phyloP scores from a whole-genome alignment of 1,140 invertebrate genomes.

The Micrasema longulum region DNA sequence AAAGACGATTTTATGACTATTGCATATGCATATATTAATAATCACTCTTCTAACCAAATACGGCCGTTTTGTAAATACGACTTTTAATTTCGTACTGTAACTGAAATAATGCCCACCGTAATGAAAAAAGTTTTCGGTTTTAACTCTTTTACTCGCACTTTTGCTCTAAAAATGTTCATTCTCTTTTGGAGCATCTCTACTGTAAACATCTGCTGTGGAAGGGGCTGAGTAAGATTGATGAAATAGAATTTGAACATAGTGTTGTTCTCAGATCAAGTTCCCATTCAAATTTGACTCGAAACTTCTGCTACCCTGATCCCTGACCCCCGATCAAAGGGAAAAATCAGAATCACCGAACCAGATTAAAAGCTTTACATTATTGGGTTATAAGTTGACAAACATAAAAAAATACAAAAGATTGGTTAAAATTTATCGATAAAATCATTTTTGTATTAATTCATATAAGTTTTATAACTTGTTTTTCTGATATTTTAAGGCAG shows the following conservation, averaged over 20 bases:
- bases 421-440: too few species aligned
- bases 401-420: too few species aligned
- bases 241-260: conserved; percentile 13
- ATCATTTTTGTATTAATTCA: too few species aligned
- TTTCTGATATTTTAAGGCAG: too few species aligned
- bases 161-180: not conserved
- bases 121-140: conserved; percentile 25
- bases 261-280: conserved; percentile 4
- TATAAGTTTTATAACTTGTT: too few species aligned
- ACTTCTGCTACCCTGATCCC: conserved; percentile 9
- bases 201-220: conserved; percentile 17
- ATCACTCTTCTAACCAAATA: too few species aligned
- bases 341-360: not conserved
- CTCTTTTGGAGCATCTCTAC: conserved; percentile 9
- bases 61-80: too few species aligned
- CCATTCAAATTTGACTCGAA: not conserved
- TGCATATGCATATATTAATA: too few species aligned
- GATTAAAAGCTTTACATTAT: too few species aligned
- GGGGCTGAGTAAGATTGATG: conserved; percentile 23
- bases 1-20: too few species aligned
- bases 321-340: not conserved
- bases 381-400: too few species aligned
- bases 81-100: too few species aligned
- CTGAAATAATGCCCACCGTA: not conserved
- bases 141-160: conserved; percentile 6